phyloP scores from a whole-genome alignment of 2,888 invertebrate genomes.

The Helleia helle region DNA sequence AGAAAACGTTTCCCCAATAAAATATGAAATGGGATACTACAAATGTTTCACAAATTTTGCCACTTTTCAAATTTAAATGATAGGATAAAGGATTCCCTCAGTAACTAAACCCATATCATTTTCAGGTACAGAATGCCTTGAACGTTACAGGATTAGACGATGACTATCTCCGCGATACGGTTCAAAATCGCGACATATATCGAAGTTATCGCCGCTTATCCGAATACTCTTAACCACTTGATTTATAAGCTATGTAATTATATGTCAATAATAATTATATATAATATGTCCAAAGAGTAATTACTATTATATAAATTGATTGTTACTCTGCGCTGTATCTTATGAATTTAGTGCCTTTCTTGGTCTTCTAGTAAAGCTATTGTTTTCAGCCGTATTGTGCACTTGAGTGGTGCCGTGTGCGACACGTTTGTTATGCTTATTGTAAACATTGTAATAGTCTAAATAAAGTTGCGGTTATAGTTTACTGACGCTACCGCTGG shows the following conservation, averaged over 20 bases:
- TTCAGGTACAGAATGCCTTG: background rate
- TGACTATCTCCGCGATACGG: background rate
- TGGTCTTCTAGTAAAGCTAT: slow-evolving; percentile 49
- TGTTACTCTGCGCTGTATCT: slow-evolving; percentile 49
- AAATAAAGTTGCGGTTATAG: too few relatives aligned
- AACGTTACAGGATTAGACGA: background rate
- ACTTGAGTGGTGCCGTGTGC: too few relatives aligned
- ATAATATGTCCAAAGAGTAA: slow-evolving; percentile 21
- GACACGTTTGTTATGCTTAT: too few relatives aligned
- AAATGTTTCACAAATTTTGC: too few relatives aligned
- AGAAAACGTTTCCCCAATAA: too few relatives aligned
- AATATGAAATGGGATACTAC: too few relatives aligned
- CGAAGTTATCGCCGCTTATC: slow-evolving; percentile 2
- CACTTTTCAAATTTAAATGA: too few relatives aligned
- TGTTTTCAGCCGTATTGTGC: too few relatives aligned
- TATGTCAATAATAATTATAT: slow-evolving; percentile 9
- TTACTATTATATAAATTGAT: slow-evolving; percentile 23
- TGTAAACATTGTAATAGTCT: too few relatives aligned
- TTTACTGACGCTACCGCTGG: too few relatives aligned
- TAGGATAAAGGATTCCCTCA: too few relatives aligned
- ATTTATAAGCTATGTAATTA: slow-evolving; percentile 11
- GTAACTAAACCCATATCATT: background rate
- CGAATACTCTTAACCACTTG: slow-evolving; percentile 8
- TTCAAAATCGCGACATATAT: background rate
- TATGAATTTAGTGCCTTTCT: slow-evolving; percentile 71